These are phyloP conservation scores for Parauchenoglanis punctatus DNA, from an alignment of 2,797 vertebrate genomes.

Conservation along the genomic window DNA sequence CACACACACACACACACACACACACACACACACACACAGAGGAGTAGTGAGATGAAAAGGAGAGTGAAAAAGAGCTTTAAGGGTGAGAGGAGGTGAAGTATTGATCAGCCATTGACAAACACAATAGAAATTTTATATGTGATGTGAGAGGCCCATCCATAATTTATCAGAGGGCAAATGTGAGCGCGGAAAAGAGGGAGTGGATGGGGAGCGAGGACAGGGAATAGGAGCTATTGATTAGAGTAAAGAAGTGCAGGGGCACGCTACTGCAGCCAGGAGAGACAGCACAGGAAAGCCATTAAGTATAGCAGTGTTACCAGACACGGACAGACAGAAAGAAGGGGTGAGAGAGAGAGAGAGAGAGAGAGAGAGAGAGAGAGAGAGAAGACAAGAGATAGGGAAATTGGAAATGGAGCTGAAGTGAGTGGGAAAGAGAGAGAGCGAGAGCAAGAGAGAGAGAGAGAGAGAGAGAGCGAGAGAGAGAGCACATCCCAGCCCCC, in stretches of 20 bases:
- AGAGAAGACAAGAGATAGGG: conserved; percentile 63
- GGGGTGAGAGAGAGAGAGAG: conserved; percentile 63
- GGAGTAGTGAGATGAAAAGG: conserved; percentile 66
- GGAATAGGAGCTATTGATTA: conserved; percentile 90
- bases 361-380: conserved; percentile 70
- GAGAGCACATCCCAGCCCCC: conserved; percentile 52
- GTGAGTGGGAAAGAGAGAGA: conserved; percentile 18
- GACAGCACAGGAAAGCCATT: conserved; percentile 88
- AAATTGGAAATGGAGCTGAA: not conserved
- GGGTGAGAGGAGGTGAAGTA: conserved; percentile 84
- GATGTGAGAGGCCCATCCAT: conserved; percentile 87
- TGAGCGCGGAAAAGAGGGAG: conserved; percentile 83
- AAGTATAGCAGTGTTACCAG: conserved; percentile 88
- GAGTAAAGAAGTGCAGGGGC: conserved; percentile 79
- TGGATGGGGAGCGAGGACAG: conserved; percentile 77
- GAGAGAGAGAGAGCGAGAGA: conserved; percentile 34
- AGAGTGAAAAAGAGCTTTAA: conserved; percentile 73
- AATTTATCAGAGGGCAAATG: conserved; percentile 91
- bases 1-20: conserved; percentile 46
- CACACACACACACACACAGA: conserved; percentile 44
- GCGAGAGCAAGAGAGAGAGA: conserved; percentile 19
- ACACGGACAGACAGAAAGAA: conserved; percentile 74
- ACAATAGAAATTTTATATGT: conserved; percentile 92
- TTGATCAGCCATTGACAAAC: conserved; percentile 92
- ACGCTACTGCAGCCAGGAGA: conserved; percentile 71